phyloP scores from a whole-genome alignment of 2,113 vertebrate genomes.

The Neolamprologus modestus region DNA sequence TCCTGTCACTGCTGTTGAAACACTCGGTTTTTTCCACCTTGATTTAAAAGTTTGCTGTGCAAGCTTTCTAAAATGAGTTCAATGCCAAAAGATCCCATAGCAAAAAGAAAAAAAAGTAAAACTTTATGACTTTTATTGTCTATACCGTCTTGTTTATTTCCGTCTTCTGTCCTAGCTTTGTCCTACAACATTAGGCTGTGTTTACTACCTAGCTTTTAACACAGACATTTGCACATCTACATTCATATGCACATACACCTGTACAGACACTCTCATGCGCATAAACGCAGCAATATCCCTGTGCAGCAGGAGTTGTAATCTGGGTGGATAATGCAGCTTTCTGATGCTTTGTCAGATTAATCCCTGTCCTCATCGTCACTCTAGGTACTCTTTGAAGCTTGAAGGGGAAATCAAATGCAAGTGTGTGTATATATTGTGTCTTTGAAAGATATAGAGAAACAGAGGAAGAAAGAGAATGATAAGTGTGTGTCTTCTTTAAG shows the following conservation, averaged over 20 bases:
- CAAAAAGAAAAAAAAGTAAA: background rate
- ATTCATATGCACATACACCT: background rate
- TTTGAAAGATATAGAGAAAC: background rate
- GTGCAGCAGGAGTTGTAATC: slow-evolving; percentile 38
- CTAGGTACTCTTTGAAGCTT: slow-evolving; percentile 31
- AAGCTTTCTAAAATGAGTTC: background rate
- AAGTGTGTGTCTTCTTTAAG: background rate
- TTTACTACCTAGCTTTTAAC: background rate
- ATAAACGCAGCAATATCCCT: background rate
- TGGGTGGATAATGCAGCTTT: slow-evolving; percentile 28
- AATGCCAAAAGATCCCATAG: background rate
- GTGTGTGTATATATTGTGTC: background rate
- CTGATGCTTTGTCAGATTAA: slow-evolving; percentile 32
- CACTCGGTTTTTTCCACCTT: background rate
- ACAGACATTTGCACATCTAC: background rate
- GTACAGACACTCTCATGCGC: background rate
- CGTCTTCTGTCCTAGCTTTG: background rate
- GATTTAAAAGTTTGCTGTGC: background rate
- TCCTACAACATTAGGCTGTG: background rate
- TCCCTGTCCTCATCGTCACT: slow-evolving; percentile 25
- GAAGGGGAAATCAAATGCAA: slow-evolving; percentile 19
- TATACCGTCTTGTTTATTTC: background rate
- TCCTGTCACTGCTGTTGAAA: background rate
- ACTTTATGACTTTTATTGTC: background rate
- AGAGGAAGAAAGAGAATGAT: slow-evolving; percentile 9